Conservation (phyloP, 2,888 invertebrate genomes). For the Drosophila paracracens region DNA sequence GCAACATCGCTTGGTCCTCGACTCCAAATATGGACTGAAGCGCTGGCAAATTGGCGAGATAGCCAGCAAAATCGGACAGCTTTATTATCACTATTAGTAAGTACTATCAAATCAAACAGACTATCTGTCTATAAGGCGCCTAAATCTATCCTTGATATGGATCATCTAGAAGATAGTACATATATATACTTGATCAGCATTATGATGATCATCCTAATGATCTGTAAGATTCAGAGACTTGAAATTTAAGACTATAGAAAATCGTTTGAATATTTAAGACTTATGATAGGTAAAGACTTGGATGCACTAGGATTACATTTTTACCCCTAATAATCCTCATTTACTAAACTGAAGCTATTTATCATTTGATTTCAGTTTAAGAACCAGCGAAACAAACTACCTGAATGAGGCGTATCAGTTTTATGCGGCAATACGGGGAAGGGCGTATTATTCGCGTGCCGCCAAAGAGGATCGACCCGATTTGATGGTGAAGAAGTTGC, state of each 20-base stretch:
- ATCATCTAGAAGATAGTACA: neutral
- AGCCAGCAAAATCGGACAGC: slow-evolving; percentile 98
- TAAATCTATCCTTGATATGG: too few species aligned
- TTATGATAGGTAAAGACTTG: neutral
- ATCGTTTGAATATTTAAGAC: neutral
- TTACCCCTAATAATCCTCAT: neutral
- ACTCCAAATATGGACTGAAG: slow-evolving; percentile 96
- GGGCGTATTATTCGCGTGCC: slow-evolving; percentile 97
- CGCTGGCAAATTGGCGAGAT: slow-evolving; percentile 99
- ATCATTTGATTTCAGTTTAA: slow-evolving; percentile 87
- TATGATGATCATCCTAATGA: too few species aligned
- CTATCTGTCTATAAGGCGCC: too few species aligned
- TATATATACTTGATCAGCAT: too few species aligned
- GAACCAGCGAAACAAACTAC: slow-evolving; percentile 98
- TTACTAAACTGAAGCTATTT: neutral
- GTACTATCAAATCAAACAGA: slow-evolving; percentile 82
- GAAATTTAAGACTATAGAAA: too few species aligned
- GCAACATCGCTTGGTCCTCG: slow-evolving; percentile 95
- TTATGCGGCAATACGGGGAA: slow-evolving; percentile 96
- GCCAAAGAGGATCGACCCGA: slow-evolving; percentile 97
- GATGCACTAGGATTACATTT: neutral
- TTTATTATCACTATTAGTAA: slow-evolving; percentile 99
- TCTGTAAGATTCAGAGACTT: neutral
- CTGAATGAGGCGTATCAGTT: slow-evolving; percentile 98
- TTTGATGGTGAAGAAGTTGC: slow-evolving; percentile 97